Conservation (phyloP, 2,797 vertebrate genomes). For the Anisognathus igniventris region DNA sequence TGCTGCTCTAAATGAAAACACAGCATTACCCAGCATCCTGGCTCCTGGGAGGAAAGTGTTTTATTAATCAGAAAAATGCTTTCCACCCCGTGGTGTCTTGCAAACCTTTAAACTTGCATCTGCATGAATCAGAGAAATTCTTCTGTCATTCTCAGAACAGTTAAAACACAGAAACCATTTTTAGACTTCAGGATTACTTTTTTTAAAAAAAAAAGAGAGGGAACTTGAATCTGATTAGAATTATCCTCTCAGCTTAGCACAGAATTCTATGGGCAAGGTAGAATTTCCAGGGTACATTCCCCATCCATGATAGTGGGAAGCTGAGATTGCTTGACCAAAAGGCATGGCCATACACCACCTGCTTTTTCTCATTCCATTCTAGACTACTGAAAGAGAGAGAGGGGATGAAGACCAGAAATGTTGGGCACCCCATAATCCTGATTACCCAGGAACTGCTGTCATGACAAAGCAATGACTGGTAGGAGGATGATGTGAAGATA, state of each 20-base stretch:
- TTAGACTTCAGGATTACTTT: not conserved
- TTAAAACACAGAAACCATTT: not conserved
- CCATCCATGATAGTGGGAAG: not conserved
- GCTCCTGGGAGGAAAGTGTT: constrained; percentile 26
- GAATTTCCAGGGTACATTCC: not conserved
- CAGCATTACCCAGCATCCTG: constrained; percentile 11
- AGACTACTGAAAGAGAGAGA: not conserved
- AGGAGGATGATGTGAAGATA: not conserved
- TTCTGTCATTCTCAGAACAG: not conserved
- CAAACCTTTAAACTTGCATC: constrained; percentile 32
- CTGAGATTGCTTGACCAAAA: not conserved
- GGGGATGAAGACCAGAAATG: not conserved
- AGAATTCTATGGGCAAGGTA: not conserved
- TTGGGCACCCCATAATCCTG: not conserved
- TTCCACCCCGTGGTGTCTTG: constrained; percentile 16
- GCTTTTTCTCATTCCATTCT: not conserved
- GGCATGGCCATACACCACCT: not conserved
- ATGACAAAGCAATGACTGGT: not conserved
- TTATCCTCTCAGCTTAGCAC: not conserved
- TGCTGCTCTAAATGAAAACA: constrained; percentile 17
- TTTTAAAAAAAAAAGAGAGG: not conserved
- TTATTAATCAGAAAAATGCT: constrained; percentile 34
- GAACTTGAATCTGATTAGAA: not conserved
- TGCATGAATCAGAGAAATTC: not conserved
- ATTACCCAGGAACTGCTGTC: not conserved